A percentile compares a stretch with the other conserved stretches of the same genome.
Evolutionary conservation across 2,797 vertebrate genomes (phyloP).

Genomic region (Carduelis carduelis): DNA sequence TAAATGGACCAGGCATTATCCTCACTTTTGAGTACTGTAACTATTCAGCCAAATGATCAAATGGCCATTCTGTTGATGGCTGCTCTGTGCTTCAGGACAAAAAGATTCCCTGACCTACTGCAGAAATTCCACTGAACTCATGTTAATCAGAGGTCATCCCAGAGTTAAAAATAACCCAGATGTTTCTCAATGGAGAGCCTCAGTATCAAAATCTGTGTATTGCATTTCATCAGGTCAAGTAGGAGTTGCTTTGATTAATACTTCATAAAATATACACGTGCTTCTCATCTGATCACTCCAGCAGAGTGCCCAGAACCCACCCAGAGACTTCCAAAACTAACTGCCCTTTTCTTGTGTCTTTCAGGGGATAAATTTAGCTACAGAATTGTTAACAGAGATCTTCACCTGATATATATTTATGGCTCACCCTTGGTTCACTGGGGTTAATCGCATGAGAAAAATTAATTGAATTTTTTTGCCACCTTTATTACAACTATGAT

Average conservation of each 20-base stretch:
- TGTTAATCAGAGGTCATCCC: neutral
- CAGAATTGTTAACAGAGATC: neutral
- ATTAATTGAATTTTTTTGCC: neutral
- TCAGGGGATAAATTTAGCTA: neutral
- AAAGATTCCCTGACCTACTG: neutral
- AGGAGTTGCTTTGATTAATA: neutral
- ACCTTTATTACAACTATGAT: neutral
- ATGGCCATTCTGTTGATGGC: neutral
- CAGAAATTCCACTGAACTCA: slow-evolving; percentile 1
- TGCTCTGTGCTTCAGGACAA: neutral
- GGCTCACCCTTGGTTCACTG: neutral
- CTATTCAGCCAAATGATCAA: neutral
- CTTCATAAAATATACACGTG: neutral
- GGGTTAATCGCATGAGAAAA: neutral
- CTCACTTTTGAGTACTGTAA: slow-evolving; percentile 22
- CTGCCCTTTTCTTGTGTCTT: neutral
- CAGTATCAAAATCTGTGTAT: neutral
- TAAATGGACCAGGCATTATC: slow-evolving; percentile 38
- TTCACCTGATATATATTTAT: neutral
- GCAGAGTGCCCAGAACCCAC: neutral
- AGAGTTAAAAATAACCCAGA: neutral
- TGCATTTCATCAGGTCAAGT: neutral
- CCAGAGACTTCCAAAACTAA: neutral
- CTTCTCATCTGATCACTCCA: neutral
- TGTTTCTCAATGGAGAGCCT: neutral